Base-by-base conservation (phyloP, 2,888 invertebrate genomes). In the Amphipyra berbera region DNA sequence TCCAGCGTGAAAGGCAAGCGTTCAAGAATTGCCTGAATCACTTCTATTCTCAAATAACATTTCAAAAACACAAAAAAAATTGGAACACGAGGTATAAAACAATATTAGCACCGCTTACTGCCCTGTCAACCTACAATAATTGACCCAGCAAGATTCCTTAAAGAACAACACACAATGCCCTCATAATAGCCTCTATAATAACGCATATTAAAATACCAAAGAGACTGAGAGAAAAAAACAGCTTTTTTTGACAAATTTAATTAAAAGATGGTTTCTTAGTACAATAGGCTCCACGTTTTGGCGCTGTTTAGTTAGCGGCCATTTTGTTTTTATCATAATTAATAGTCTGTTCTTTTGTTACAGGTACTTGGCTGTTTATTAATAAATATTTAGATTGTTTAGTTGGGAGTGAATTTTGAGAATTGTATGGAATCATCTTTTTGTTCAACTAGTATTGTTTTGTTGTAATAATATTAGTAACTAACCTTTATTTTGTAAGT, bases 301-400 rank as follows among this genome's bases (percentile, higher is more conserved):
- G 48, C 58, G 60, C 70, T 62, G 73, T 68, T 68, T 53, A 38
- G 44, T 66, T 48, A 47, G 54, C 41, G 14, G 67, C 66, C 72
- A 75, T 79, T 73, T 82, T 82, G 55, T 73, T 71, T 73, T 73
- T 75, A 47, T 69, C 64, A 59, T 71, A 77, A 79, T 75, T 80
- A 81, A 82, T 80, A 74, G 68, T 77, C 55, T 78, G 61, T 76
- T 81, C 78, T 78, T 73, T 86, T 86, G 83, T 87, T 87, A 38
- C 84, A 87, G 87, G 82, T 82, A 80, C 78, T 65, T 21, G 45
- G 55, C 35, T 33, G 70, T 69, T 64, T 56, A 50, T 3, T 58
- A 61, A 21, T 47, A 65, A 61, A 67, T 71, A 70, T 4, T 64
- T 68, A 48, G 44, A 48, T 55, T 49, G 38, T 60, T 48, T 53